Evolutionary conservation across 2,797 vertebrate species (phyloP), one percentile per base, ranked within the genome.

Genomic region (Molossus molossus): DNA sequence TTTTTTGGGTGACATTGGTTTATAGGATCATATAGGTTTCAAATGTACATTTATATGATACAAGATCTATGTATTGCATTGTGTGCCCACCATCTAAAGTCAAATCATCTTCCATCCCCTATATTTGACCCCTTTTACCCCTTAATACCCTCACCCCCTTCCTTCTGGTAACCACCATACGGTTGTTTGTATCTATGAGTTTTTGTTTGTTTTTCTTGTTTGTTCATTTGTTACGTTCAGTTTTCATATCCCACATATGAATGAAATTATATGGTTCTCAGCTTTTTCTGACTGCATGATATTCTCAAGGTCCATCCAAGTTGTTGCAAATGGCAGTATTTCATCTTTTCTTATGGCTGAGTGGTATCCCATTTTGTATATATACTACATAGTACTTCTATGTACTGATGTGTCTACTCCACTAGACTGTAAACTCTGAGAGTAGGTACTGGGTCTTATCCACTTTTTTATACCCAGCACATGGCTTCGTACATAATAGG

Each of bases 401-500:
- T 58, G 18, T 82, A 69, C 27, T 25, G 2, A 48, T 67, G 65
- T 84, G 48, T 76, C 76, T 87, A 40, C 58, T 45, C 67, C n/a
- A 88, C 6, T 21, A 92, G 27, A 73, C 57, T 84, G 27, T 79
- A 94, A 92, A 85, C 67, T 82, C n/a, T 77, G 60, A 87, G 12
- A 64, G 21, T 53, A 37, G 27, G 5, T 70, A 60, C 55, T 65
- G 3, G 90, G 25, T 57, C 6, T 8, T 83, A 7, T 58, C 29
- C 6, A 57, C 60, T 60, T 86, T 57, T 95, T 96, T 93, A 97
- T 97, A 96, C 89, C 96, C 96, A 97, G 92, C 96, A 62, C 95
- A 95, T 72, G 75, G 9, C 29, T 87, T 94, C 84, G 55, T 81
- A 92, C 14, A 27, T 1, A 13, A 3, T 58, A 33, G 50, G 6